These are phyloP conservation scores for Siphonodentalium dalli DNA, from an alignment of 2,888 invertebrate species.

Conservation along the genomic window DNA sequence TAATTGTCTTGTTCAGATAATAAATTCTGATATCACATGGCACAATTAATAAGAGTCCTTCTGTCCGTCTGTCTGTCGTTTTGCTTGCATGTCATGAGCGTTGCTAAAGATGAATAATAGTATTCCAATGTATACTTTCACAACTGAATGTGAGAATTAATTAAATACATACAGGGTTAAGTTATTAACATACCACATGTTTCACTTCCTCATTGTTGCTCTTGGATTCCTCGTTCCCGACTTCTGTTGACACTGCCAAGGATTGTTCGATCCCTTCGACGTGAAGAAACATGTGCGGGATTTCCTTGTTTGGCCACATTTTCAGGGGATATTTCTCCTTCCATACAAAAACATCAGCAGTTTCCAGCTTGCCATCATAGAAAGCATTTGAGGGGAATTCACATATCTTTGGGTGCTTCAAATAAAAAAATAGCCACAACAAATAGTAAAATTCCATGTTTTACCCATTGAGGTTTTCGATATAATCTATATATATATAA, in stretches of 20 bases:
- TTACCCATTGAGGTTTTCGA: no score
- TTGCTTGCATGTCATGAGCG: no score
- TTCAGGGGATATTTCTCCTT: constrained; percentile 11
- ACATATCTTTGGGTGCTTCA: constrained; percentile 45
- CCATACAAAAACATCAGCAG: constrained; percentile 14
- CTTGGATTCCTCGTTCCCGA: constrained; percentile 51
- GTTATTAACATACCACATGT: constrained; percentile 46
- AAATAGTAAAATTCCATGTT: no score
- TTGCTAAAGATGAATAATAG: no score
- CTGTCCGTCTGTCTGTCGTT: no score
- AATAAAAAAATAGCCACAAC: constrained; percentile 3
- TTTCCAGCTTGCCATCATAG: constrained; percentile 36
- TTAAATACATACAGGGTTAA: no score
- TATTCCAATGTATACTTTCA: no score
- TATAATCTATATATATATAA: no score
- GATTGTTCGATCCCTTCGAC: constrained; percentile 46
- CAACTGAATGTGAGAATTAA: no score
- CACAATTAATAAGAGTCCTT: no score
- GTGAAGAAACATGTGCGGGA: constrained; percentile 45
- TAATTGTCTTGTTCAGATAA: no score
- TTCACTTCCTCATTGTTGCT: constrained; percentile 44
- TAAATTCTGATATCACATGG: no score
- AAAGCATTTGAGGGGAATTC: constrained; percentile 47
- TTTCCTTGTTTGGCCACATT: constrained; percentile 15
- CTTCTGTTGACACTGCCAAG: constrained; percentile 45